Evolutionary conservation across 2,888 invertebrate genomes (phyloP).

Genomic region (Anarsia innoxiella): DNA sequence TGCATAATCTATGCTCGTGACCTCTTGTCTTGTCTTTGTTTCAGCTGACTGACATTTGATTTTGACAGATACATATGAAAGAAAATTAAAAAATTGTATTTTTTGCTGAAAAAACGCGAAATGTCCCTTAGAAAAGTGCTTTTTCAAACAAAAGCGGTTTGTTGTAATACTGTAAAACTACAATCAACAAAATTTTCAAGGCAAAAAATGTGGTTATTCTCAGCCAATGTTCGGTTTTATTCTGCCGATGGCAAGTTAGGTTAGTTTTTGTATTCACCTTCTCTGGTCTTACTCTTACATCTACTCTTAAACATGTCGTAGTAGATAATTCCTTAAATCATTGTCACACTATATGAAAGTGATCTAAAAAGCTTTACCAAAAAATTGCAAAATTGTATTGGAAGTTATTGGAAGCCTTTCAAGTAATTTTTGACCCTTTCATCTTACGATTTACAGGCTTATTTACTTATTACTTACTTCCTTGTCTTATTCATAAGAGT

Average conservation of each 20-base stretch:
- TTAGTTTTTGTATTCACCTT: conserved; percentile 38
- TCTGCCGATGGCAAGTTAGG: conserved; percentile 61
- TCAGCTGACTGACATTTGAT: too few species aligned
- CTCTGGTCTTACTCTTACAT: neutral
- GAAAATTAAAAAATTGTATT: too few species aligned
- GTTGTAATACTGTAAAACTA: conserved; percentile 41
- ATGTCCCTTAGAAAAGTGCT: conserved; percentile 64
- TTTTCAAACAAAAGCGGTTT: conserved; percentile 47
- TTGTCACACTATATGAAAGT: neutral
- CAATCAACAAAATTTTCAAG: conserved; percentile 41
- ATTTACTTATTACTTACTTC: neutral
- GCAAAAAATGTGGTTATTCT: conserved; percentile 46
- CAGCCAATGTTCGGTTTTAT: conserved; percentile 50
- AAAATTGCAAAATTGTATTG: too few species aligned
- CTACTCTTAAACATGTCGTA: neutral
- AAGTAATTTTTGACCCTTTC: too few species aligned
- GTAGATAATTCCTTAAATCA: neutral
- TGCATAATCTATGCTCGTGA: too few species aligned
- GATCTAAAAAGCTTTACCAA: too few species aligned
- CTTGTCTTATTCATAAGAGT: neutral
- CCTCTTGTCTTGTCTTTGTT: too few species aligned
- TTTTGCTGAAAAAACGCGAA: too few species aligned
- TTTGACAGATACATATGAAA: too few species aligned
- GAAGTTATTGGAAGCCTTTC: too few species aligned
- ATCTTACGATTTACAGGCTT: neutral